Evolutionary conservation across 2,797 vertebrate genomes (phyloP), one percentile per base, ranked within the genome.

Genomic region (Sarcoramphus papa): DNA sequence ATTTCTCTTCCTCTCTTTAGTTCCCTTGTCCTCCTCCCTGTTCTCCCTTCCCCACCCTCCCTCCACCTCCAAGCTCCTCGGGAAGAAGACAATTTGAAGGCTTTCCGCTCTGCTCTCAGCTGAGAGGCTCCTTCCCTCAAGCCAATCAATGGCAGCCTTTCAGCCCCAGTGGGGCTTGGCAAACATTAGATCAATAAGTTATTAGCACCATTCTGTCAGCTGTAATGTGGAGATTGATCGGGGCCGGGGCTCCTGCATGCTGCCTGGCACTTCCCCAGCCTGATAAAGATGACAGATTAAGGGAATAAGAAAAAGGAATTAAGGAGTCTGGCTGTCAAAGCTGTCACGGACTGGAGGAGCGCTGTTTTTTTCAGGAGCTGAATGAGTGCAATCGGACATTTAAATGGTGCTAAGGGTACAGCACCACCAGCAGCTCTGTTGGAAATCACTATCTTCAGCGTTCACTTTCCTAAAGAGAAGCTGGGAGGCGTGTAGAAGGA

Each of bases 201-300:
- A 99, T 99, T 99, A 99, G 99, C 99, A 99, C 99, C 99, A 99
- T 99, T 99, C 99, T 99, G 99, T 99, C 99, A 99, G 99, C 99
- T 98, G 99, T 99, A 99, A 99, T 99, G 99, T 99, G 99, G 98
- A 99, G 99, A 99, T 99, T 99, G 99, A 99, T 99, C 98, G 98
- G 97, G 98, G 98, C 98, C 98, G 98, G 97, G 98, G 98, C 98
- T 98, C 98, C 98, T 97, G 97, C 94, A 95, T 92, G 95, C 98
- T 83, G 95, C 97, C 96, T 98, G 97, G 98, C 98, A 98, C 98
- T 98, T 98, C 98, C 98, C 98, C 96, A 94, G 98, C 98, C 99
- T 99, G 99, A 99, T 99, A 99, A 99, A 99, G 99, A 99, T 99
- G 99, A 99, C 99, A 99, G 99, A 99, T 99, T 99, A 99, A 99